phyloP scores from a whole-genome alignment of 2,888 invertebrate species.

The Tryphoninae sp. region DNA sequence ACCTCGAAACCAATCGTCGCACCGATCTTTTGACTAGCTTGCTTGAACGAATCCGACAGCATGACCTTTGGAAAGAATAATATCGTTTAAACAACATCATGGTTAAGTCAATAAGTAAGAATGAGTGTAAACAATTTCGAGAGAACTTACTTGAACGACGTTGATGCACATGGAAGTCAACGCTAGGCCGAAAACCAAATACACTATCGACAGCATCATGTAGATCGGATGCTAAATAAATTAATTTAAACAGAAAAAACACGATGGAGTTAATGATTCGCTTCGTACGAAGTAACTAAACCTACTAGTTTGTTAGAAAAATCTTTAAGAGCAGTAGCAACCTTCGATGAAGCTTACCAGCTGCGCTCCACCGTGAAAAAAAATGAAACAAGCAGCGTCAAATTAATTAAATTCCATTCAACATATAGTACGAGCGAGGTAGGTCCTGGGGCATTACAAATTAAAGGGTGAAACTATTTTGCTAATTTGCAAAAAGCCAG shows the following conservation, averaged over 20 bases:
- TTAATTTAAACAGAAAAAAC: conserved; percentile 60
- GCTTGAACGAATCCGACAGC: conserved; percentile 90
- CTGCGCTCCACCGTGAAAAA: conserved; percentile 78
- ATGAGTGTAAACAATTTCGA: neutral
- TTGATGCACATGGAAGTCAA: conserved; percentile 98
- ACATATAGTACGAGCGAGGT: conserved; percentile 15
- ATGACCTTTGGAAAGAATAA: conserved; percentile 79
- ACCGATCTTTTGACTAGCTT: conserved; percentile 92
- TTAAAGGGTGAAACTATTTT: conserved; percentile 5
- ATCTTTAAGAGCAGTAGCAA: conserved; percentile 60
- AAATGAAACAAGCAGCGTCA: conserved; percentile 67
- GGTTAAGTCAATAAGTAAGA: conserved; percentile 15
- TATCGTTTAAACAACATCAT: conserved; percentile 11
- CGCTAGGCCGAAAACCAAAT: conserved; percentile 96
- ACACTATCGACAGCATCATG: conserved; percentile 96
- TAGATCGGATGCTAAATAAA: conserved; percentile 88
- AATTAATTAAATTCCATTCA: conserved; percentile 64
- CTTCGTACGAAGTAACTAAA: neutral
- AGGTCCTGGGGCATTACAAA: neutral
- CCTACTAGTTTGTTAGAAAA: conserved; percentile 12
- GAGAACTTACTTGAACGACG: conserved; percentile 91
- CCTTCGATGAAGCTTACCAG: conserved; percentile 75
- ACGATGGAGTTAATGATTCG: neutral
- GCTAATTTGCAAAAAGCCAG: conserved; percentile 32
- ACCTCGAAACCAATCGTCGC: conserved; percentile 91